Evolutionary conservation across 2,888 invertebrate genomes (phyloP), one percentile per base, ranked within the genome.

Genomic region (Heterodera filipjevi): DNA sequence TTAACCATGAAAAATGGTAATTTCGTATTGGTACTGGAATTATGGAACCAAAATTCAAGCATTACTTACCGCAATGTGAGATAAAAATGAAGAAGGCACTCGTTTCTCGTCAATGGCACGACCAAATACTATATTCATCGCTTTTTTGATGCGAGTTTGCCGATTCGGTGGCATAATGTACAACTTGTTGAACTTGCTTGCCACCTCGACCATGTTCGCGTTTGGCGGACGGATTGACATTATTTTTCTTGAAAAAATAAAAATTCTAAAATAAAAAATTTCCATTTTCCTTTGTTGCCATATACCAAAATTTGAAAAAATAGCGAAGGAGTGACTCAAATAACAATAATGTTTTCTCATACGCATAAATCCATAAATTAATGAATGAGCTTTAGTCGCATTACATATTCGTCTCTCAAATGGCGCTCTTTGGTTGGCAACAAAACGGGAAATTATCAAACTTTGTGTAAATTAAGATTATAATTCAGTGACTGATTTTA

Each of bases 151-250:
- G 44, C 66, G 44, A 6, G 75, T 75, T 64, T 19, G 46, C 30
- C 75, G 75, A 19, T 68, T 68, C 12, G 66, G 66, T 12, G 75
- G 75, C 39, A 66, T 44, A 19, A 75, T 32, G 68, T 32, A 75
- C 19, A 75, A 35, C 33, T 75, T 68, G 30, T 75, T 75, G 35
- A 75, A 75, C 59, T 75, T 59, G 27, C 59, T n/a, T n/a, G 59
- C 59, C 6, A n/a, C 59, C 27, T 59, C 59, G 10, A 10, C 59
- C 10, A 59, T 27, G 27, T 59, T 59, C 27, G 59, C 59, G 10
- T 59, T 59, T n/a, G 59, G 27, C 19, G 59, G 49, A n/a, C n/a
- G n/a, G 16, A 3, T 49, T 49, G 49, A 8, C 49, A 49, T 49
- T 19, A 49, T 19, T 49, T 14, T 49, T n/a, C n/a, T 49, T 8